These are phyloP conservation scores for Zhuqinia jingwanae DNA, from an alignment of 2,888 invertebrate species.

Conservation along the genomic window DNA sequence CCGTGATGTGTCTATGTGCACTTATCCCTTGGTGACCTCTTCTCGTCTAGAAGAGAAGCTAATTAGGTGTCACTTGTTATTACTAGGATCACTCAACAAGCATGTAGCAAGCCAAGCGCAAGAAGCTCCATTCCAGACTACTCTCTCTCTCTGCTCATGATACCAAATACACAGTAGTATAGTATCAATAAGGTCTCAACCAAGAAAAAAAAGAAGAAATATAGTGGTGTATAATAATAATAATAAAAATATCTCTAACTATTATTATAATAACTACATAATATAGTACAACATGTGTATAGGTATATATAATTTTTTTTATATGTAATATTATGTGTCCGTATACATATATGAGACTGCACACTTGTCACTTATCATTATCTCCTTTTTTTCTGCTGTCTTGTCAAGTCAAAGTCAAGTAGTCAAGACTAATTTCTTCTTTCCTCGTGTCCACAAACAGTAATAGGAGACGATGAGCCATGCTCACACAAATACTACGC, in stretches of 20 bases:
- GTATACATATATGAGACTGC: background rate
- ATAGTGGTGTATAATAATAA: background rate
- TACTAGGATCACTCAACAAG: slow-evolving; percentile 56
- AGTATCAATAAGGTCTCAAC: slow-evolving; percentile 28
- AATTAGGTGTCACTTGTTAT: slow-evolving; percentile 68
- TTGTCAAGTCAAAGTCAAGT: slow-evolving; percentile 58
- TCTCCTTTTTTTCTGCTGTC: slow-evolving; percentile 60
- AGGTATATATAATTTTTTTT: background rate
- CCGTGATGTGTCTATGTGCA: background rate
- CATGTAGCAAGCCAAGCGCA: background rate
- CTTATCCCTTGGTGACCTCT: slow-evolving; percentile 60
- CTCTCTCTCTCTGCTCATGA: background rate
- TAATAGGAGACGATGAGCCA: slow-evolving; percentile 57
- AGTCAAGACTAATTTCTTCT: slow-evolving; percentile 65
- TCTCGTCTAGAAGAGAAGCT: slow-evolving; percentile 52
- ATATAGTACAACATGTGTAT: background rate
- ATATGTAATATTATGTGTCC: background rate
- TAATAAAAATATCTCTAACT: background rate
- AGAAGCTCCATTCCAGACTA: too few relatives aligned
- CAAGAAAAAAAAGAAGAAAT: slow-evolving; percentile 3
- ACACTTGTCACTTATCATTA: slow-evolving; percentile 68
- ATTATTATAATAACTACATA: too few relatives aligned
- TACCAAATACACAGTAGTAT: background rate
- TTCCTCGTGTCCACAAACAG: slow-evolving; percentile 58
- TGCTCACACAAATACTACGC: slow-evolving; percentile 5